These are phyloP conservation scores for Smittia sp. DNA, from an alignment of 2,888 invertebrate species.

Conservation along the genomic window DNA sequence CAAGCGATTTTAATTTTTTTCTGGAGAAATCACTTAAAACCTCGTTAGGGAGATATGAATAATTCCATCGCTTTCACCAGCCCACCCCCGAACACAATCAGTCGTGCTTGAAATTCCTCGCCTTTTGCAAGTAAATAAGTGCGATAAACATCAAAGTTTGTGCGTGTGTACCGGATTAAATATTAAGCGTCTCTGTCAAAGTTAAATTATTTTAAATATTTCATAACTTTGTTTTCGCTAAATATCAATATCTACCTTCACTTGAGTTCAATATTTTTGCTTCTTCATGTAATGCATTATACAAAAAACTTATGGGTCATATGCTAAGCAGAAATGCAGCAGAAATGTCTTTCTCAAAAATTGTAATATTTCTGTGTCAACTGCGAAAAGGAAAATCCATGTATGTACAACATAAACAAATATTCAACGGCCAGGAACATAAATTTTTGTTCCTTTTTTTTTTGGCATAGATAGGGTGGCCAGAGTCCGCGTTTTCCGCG, in stretches of 20 bases:
- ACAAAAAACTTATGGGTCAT: too few species aligned
- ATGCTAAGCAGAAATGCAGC: conserved; percentile 8
- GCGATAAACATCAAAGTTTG: too few species aligned
- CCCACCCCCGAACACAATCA: neutral
- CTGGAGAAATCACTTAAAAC: conserved; percentile 14
- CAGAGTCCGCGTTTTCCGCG: too few species aligned
- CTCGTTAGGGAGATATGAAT: conserved; percentile 8
- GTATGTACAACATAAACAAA: neutral
- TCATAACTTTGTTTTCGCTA: too few species aligned
- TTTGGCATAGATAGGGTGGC: too few species aligned
- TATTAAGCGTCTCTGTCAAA: too few species aligned
- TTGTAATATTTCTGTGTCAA: neutral
- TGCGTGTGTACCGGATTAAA: too few species aligned
- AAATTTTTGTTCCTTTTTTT: neutral
- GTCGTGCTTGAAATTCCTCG: neutral
- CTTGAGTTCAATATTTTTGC: too few species aligned
- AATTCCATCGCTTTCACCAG: neutral
- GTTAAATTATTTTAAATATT: too few species aligned
- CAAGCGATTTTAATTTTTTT: neutral
- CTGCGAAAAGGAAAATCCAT: conserved; percentile 1
- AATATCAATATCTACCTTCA: too few species aligned
- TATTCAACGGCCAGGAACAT: neutral
- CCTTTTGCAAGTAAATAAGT: neutral
- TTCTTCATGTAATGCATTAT: too few species aligned
- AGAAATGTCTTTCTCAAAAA: neutral